These are phyloP conservation scores for Centroberyx gerrardi DNA, from an alignment of 2,797 vertebrate genomes.

Conservation along the genomic window DNA sequence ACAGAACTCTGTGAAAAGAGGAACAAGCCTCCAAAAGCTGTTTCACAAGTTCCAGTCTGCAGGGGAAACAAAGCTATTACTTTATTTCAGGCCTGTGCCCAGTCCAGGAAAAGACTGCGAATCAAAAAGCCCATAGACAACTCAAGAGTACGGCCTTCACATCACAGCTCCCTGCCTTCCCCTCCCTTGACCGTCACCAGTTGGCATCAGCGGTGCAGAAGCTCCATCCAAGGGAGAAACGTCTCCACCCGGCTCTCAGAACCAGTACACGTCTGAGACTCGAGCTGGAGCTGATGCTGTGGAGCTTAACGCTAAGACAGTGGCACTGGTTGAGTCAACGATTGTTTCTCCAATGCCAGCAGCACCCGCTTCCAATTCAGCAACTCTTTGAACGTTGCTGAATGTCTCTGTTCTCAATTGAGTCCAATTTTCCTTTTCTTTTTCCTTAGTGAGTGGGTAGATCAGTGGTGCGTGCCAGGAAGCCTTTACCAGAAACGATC, in stretches of 20 bases:
- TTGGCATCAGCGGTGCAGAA: constrained; percentile 56
- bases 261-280: constrained; percentile 33
- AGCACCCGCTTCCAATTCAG: constrained; percentile 80
- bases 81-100: constrained; percentile 42
- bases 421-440: constrained; percentile 75
- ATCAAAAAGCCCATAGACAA: constrained; percentile 44
- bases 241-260: constrained; percentile 57
- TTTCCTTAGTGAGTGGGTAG: constrained; percentile 73
- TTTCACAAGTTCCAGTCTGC: constrained; percentile 51
- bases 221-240: constrained; percentile 46
- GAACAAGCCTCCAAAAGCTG: constrained; percentile 13
- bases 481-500: constrained; percentile 77
- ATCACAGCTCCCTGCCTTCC: constrained; percentile 31
- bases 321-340: constrained; percentile 68
- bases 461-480: constrained; percentile 74
- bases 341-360: constrained; percentile 63
- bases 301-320: constrained; percentile 48
- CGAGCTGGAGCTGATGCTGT: constrained; percentile 28
- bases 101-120: constrained; percentile 50
- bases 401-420: constrained; percentile 78
- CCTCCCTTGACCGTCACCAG: constrained; percentile 52
- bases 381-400: constrained; percentile 79
- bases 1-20: neutral
- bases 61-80: constrained; percentile 49
- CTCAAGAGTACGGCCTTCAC: constrained; percentile 50